phyloP scores from a whole-genome alignment of 2,797 vertebrate species.

The Phoebastria nigripes region DNA sequence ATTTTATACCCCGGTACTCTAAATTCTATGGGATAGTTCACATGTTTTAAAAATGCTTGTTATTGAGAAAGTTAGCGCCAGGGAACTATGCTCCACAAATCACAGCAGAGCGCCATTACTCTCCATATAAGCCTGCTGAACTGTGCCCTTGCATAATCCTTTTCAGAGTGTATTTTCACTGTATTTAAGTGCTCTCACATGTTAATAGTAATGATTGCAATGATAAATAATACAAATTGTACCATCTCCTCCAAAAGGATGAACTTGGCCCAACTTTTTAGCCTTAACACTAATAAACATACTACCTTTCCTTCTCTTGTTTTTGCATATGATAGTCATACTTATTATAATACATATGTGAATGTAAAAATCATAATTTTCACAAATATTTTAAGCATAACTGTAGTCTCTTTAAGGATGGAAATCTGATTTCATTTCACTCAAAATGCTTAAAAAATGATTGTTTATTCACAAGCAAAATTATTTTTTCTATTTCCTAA shows the following conservation, averaged over 20 bases:
- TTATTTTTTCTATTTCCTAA: neutral
- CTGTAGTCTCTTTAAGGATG: neutral
- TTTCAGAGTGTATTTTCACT: neutral
- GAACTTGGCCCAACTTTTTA: neutral
- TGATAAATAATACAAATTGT: neutral
- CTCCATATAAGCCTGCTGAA: neutral
- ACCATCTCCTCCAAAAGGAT: neutral
- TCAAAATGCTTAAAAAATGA: neutral
- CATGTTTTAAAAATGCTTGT: neutral
- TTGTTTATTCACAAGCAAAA: too few relatives aligned
- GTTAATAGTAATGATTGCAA: neutral
- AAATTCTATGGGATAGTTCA: neutral
- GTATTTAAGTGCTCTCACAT: neutral
- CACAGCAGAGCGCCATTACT: neutral
- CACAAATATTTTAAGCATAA: neutral
- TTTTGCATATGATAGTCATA: neutral
- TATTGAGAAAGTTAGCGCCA: neutral
- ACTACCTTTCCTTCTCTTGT: neutral
- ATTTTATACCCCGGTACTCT: neutral
- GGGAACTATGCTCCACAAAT: neutral
- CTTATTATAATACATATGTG: neutral
- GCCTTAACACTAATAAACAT: neutral
- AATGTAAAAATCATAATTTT: neutral
- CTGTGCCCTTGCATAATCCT: neutral
- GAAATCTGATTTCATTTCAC: neutral